Evolutionary conservation across 2,113 vertebrate genomes (phyloP), one percentile per base, ranked within the genome.

Genomic region (Natator depressus): DNA sequence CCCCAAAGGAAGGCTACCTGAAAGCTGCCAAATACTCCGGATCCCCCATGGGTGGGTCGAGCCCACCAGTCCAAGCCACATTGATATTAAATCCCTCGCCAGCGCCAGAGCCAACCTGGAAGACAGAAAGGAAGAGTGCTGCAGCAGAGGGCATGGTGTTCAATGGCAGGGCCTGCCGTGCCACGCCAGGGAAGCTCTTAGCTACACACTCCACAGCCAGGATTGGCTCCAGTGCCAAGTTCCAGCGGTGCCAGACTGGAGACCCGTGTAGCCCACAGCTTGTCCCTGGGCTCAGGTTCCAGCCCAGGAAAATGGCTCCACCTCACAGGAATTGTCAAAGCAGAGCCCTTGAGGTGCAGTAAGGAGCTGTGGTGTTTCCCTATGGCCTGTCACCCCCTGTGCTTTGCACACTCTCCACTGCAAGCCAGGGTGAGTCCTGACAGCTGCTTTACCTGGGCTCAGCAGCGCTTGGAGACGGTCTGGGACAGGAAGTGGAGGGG

Each of bases 1-100:
- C 17, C 19, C 35, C 35, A 72, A 2, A 29, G 88, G 80, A 79
- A 3, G 4, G 0, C 38, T 96, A 99, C 99, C 99, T 99, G 98
- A 99, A 99, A 6, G 99, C 99, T 2, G 99, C 99, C 96, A 99
- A 97, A 91, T 99, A 99, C 93, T 99, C 99, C 0, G 99, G 98
- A 87, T 99, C 99, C 7, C 99, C 99, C 98, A 99, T 99, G 9
- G 99, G 99, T 54, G 99, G 99, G 50, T 99, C 98, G 20, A 99
- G 97, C 5, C 99, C 99, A 5, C 99, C 99, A 1, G 98, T 98
- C 99, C 99, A 99, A 79, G 99, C 99, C 47, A 99, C 96, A 5
- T 99, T 99, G 84, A 99, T 98, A 0, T 98, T 99, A 98, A 99
- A 99, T 88, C 99, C 99, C 85, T 99, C 98, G 0, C 99, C 99